Percentiles rank a stretch among this genome's conserved stretches.
Evolutionary conservation across 2,888 invertebrate genomes (phyloP).

Genomic region (Pristionchus fissidentatus): DNA sequence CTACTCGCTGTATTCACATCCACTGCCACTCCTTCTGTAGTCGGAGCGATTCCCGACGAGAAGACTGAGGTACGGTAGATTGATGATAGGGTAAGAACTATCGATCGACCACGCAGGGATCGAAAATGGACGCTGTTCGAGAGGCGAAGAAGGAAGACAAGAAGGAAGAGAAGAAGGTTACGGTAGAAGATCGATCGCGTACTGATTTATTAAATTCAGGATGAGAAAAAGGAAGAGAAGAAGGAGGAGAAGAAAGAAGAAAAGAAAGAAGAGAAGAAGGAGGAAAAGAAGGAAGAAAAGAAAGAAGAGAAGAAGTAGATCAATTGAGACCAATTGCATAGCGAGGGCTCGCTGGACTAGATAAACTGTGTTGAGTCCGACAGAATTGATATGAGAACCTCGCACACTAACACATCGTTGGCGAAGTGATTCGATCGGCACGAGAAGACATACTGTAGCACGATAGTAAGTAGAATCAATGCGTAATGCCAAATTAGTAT

Average conservation of each 20-base stretch:
- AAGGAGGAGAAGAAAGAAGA: constrained; percentile 9
- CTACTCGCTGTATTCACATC: constrained; percentile 6
- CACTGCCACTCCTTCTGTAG: not conserved
- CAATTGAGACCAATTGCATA: not conserved
- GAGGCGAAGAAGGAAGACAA: constrained; percentile 48
- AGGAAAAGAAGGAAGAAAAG: constrained; percentile 13
- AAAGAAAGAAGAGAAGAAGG: not conserved
- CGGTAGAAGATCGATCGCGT: constrained; percentile 36
- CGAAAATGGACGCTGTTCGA: constrained; percentile 46
- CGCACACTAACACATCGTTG: too few species aligned
- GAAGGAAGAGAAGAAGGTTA: constrained; percentile 31
- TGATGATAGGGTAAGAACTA: not conserved
- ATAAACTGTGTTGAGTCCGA: constrained; percentile 11
- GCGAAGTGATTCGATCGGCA: too few species aligned
- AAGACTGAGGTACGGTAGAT: constrained; percentile 36
- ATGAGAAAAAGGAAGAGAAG: constrained; percentile 1
- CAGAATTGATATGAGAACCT: too few species aligned
- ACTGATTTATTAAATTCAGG: not conserved
- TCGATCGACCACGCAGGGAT: not conserved
- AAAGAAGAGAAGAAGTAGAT: constrained; percentile 32
- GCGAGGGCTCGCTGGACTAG: constrained; percentile 7
- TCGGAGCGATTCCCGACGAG: constrained; percentile 2
- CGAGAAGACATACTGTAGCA: too few species aligned
- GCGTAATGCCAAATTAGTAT: too few species aligned
- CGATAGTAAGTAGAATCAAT: too few species aligned